Evolutionary conservation across 2,888 invertebrate genomes (phyloP).

Genomic region (Calephelis perditalis): DNA sequence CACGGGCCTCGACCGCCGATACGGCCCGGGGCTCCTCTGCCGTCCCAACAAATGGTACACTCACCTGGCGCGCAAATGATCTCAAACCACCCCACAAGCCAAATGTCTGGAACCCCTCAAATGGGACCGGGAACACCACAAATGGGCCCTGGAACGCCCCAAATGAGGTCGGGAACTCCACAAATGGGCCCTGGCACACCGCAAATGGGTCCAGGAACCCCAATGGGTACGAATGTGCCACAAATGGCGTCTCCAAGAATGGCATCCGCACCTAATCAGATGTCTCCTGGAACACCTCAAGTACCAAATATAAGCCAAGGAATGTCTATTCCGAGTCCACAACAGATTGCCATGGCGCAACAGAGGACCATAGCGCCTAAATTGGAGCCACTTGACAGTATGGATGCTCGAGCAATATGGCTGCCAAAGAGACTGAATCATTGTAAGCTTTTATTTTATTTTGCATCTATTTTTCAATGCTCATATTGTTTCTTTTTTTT

Average conservation of each 20-base stretch:
- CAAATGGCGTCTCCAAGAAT: slow-evolving; percentile 66
- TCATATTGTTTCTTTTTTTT: slow-evolving; percentile 34
- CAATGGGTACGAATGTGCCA: slow-evolving; percentile 50
- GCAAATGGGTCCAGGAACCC: slow-evolving; percentile 49
- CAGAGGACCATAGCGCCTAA: slow-evolving; percentile 75
- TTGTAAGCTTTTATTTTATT: slow-evolving; percentile 76
- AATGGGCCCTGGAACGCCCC: slow-evolving; percentile 44
- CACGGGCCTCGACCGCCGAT: slow-evolving; percentile 58
- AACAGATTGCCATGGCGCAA: slow-evolving; percentile 60
- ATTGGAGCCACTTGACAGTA: slow-evolving; percentile 78
- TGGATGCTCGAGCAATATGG: slow-evolving; percentile 80
- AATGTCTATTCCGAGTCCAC: slow-evolving; percentile 59
- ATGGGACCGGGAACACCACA: slow-evolving; percentile 40
- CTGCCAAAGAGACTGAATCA: slow-evolving; percentile 81
- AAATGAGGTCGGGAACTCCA: slow-evolving; percentile 45
- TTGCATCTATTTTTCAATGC: slow-evolving; percentile 33
- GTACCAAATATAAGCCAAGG: slow-evolving; percentile 63
- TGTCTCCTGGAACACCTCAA: slow-evolving; percentile 68
- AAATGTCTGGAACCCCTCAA: slow-evolving; percentile 32
- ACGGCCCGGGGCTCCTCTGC: slow-evolving; percentile 51
- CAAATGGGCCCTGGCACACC: slow-evolving; percentile 51
- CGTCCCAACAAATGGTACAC: slow-evolving; percentile 46
- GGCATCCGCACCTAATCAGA: slow-evolving; percentile 62
- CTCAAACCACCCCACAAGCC: slow-evolving; percentile 31
- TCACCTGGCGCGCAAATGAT: slow-evolving; percentile 42